Evolutionary conservation across 2,888 invertebrate genomes (phyloP), one percentile per base, ranked within the genome.

Genomic region (Meliscaeva auricollis): DNA sequence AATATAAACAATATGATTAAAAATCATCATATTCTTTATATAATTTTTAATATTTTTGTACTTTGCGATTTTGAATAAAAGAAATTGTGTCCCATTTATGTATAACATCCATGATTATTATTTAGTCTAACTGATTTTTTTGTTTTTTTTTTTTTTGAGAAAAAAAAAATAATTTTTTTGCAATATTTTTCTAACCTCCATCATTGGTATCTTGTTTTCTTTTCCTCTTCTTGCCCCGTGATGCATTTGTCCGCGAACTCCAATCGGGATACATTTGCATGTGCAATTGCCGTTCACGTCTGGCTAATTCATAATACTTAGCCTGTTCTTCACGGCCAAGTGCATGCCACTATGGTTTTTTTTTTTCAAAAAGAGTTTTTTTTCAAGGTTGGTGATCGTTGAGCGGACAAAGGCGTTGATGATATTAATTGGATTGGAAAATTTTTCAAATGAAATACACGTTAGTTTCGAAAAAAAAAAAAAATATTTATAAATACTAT

Each of bases 141-240:
- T 75, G 17, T 75, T 56, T 44, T 38, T 74, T 73, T 48, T 50
- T 80, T 79, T 85, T 88, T 75, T 88, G 85, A 87, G 87, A 68
- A 26, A 87, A 15, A 56, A 35, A 1, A 32, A n/a, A 13, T 41
- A 13, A 13, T 41, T 85, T 88, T 89, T 88, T 89, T 94, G 95
- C 26, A 83, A 79, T 78, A 80, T 80, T 60, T 32, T 66, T 85
- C 96, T 90, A 89, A 97, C 97, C 97, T 97, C 96, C 97, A 95
- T 97, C 97, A 95, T 96, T 96, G 95, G 97, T 96, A 95, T 97
- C 97, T 96, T 97, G 97, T 96, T 97, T 97, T 96, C 97, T 96
- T 96, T 99, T 99, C 97, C 99, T 98, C 96, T 98, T 99, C 95
- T 98, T 98, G 95, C 98, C 98, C 94, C 98, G 97, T 94, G 99